Evolutionary conservation across 2,113 vertebrate species (phyloP).

Genomic region (Herpailurus yagouaroundi): DNA sequence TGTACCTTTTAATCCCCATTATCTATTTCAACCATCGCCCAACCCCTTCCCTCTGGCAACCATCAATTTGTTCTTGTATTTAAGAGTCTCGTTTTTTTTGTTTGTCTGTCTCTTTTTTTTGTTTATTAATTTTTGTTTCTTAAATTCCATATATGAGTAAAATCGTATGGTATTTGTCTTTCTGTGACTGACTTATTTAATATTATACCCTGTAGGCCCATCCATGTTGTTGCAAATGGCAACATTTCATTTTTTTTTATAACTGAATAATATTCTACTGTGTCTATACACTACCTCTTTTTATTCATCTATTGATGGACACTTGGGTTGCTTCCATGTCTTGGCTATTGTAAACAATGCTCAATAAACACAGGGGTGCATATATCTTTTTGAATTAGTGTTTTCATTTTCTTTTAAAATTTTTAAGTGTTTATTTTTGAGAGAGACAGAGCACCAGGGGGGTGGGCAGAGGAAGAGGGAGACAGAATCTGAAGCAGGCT

Average conservation of each 20-base stretch:
- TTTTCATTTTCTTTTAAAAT: not conserved
- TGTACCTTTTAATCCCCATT: not conserved
- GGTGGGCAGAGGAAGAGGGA: too few species aligned
- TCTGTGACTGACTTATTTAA: not conserved
- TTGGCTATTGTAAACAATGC: not conserved
- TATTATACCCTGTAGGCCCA: not conserved
- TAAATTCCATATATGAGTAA: not conserved
- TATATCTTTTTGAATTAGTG: not conserved
- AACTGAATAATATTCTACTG: not conserved
- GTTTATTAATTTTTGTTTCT: not conserved
- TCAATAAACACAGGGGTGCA: not conserved
- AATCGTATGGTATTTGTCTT: not conserved
- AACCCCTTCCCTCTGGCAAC: not conserved
- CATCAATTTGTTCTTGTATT: not conserved
- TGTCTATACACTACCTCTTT: not conserved
- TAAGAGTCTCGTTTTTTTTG: not conserved
- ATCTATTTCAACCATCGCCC: not conserved
- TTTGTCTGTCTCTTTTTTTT: not conserved
- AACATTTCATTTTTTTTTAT: not conserved
- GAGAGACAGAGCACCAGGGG: too few species aligned
- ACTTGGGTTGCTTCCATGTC: not conserved
- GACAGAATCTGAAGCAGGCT: too few species aligned
- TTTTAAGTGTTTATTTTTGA: too few species aligned
- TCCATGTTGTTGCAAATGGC: not conserved
- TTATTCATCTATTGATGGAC: not conserved